These are phyloP conservation scores for Callospermophilus lateralis DNA, from an alignment of 2,113 vertebrate species.

Conservation along the genomic window DNA sequence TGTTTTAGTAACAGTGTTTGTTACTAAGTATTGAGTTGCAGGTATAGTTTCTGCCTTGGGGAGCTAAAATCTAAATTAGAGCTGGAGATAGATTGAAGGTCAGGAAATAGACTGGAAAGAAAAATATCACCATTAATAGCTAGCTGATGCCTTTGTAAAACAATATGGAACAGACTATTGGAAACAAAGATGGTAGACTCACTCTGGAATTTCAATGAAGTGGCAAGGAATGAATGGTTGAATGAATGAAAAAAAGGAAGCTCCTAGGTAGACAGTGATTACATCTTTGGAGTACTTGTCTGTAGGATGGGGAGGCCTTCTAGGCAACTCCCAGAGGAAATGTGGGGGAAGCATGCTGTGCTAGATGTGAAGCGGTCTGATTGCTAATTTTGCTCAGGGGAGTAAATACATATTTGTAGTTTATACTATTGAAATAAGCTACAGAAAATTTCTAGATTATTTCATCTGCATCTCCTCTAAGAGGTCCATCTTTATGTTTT, in stretches of 20 bases:
- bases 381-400: not conserved
- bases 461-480: not conserved
- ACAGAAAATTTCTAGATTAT: not conserved
- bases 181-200: not conserved
- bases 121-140: not conserved
- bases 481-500: not conserved
- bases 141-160: not conserved
- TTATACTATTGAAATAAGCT: not conserved
- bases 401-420: not conserved
- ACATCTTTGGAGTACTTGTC: not conserved
- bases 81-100: not conserved
- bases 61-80: conserved; percentile 46
- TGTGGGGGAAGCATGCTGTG: not conserved
- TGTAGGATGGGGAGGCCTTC: not conserved
- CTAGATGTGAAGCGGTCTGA: not conserved
- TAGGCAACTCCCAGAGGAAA: not conserved
- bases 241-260: not conserved
- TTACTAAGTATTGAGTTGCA: not conserved
- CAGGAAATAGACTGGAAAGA: not conserved
- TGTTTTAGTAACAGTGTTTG: not conserved
- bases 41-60: not conserved
- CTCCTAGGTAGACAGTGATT: not conserved
- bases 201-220: conserved; percentile 23
- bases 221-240: not conserved
- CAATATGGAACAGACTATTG: not conserved